phyloP scores from a whole-genome alignment of 2,888 invertebrate species.

The Pediacus dermestoides region DNA sequence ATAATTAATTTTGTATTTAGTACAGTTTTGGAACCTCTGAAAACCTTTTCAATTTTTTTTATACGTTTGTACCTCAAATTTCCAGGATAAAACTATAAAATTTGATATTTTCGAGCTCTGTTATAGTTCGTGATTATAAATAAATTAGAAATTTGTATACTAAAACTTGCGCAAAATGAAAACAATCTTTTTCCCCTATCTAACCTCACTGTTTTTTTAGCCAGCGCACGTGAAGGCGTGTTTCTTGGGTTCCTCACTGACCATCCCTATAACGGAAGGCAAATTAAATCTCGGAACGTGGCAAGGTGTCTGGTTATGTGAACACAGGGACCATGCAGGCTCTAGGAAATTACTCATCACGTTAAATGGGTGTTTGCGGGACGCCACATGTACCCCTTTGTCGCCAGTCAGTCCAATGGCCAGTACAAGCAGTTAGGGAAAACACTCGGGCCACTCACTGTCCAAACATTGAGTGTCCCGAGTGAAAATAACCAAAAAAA shows the following conservation, averaged over 20 bases:
- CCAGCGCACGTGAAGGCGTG: conserved; percentile 97
- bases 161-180: no score
- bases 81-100: no score
- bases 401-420: conserved; percentile 83
- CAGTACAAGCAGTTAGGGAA: conserved; percentile 89
- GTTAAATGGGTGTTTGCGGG: conserved; percentile 84
- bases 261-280: conserved; percentile 94
- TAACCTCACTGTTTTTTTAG: conserved; percentile 63
- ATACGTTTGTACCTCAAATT: no score
- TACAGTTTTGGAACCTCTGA: no score
- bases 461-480: conserved; percentile 50
- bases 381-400: conserved; percentile 80
- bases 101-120: no score
- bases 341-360: conserved; percentile 83
- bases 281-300: conserved; percentile 93
- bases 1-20: no score
- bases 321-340: conserved; percentile 94
- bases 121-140: no score
- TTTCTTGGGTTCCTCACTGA: conserved; percentile 91
- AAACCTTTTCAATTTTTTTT: no score
- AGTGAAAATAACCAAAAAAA: conserved; percentile 28
- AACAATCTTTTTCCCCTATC: no score
- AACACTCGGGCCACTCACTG: conserved; percentile 54
- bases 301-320: conserved; percentile 98
- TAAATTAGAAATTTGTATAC: no score